Evolutionary conservation across 2,888 invertebrate species (phyloP), one percentile per base, ranked within the genome.

Genomic region (Philhelius pedissequus): DNA sequence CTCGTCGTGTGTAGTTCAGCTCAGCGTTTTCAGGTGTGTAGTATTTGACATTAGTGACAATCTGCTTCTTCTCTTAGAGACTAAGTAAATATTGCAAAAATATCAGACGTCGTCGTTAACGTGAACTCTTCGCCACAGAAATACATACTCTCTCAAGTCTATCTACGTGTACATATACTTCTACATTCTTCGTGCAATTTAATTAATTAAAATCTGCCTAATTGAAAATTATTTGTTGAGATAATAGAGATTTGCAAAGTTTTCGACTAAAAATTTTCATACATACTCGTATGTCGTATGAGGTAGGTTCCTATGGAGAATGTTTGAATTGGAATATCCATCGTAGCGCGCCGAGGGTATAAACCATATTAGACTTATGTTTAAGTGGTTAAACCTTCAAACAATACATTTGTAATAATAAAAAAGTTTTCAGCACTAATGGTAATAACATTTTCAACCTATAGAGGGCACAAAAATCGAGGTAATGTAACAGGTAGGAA

Each of bases 171-270:
- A n/a, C n/a, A n/a, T n/a, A n/a, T n/a, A n/a, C n/a, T n/a, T n/a
- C n/a, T n/a, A 83, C 87, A 88, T 73, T 74, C 60, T 73, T 87
- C 86, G 83, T 73, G 73, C 86, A 87, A 88, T 89, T 90, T 90
- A 90, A 89, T 90, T 90, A 90, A 91, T 91, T 91, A 90, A 91
- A 90, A 90, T 90, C 90, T 89, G 88, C 89, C 90, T 91, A 91
- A 90, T 91, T 91, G 91, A 90, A 90, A 90, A 90, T 91, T 91
- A 90, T 91, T 90, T 91, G 90, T 89, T 90, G 89, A 87, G 87
- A 87, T 87, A 87, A 87, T 87, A 89, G 88, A 90, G 83, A 83
- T 83, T n/a, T 83, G 64, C 48, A 69, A 83, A 83, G 77, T 81
- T 81, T 81, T 60, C 60, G 60, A 56, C 43, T 40, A 30, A 45